These are phyloP conservation scores for Pedionomus torquatus DNA, from an alignment of 2,113 vertebrate genomes.

Conservation along the genomic window DNA sequence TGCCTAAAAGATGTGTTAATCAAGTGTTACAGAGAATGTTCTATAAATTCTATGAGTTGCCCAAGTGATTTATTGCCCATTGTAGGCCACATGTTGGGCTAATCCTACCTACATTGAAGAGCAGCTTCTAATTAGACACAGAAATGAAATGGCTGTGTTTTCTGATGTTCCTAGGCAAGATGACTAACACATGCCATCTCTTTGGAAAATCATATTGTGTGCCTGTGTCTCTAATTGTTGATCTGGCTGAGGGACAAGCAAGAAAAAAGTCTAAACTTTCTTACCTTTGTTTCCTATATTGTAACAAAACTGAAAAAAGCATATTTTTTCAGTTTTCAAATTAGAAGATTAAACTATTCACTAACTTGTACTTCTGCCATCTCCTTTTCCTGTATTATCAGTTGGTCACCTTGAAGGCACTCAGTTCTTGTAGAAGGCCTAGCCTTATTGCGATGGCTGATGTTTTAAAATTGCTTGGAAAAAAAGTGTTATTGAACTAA, in stretches of 20 bases:
- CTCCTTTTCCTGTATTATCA: background rate
- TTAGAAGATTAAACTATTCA: background rate
- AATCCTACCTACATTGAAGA: background rate
- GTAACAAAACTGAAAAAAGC: background rate
- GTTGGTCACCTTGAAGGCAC: background rate
- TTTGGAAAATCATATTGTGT: background rate
- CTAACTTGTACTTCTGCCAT: background rate
- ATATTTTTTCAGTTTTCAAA: background rate
- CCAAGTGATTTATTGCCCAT: background rate
- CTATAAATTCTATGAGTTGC: background rate
- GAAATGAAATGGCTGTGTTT: background rate
- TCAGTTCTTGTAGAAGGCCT: background rate
- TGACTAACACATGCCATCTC: background rate
- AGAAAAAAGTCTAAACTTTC: background rate
- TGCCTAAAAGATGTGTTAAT: background rate
- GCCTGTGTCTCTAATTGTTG: background rate
- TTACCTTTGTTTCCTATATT: background rate
- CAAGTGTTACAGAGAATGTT: background rate
- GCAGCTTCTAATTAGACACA: background rate
- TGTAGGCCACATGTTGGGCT: background rate
- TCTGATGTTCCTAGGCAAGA: background rate
- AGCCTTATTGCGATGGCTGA: background rate
- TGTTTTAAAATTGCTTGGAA: background rate
- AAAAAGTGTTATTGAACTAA: background rate
- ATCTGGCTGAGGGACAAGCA: background rate